Evolutionary conservation across 2,113 vertebrate genomes (phyloP), one percentile per base, ranked within the genome.

Genomic region (Chaenocephalus aceratus): DNA sequence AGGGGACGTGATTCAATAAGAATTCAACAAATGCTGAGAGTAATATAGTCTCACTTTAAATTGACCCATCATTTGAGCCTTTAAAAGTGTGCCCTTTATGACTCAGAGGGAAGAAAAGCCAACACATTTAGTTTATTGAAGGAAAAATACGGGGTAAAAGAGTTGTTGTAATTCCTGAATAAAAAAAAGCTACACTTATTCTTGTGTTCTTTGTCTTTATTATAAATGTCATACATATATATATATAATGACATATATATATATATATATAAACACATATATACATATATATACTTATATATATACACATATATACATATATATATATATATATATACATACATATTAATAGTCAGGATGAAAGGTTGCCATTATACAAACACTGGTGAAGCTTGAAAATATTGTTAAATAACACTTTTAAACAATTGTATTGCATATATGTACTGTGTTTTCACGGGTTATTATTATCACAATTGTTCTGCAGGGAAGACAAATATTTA

Each of bases 11-110:
- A 34, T 60, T 64, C 18, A 68, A 80, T 58, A 77, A 51, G 54
- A 75, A 74, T 73, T 72, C 60, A 84, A 67, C 68, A 89, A 81
- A 82, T 30, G 46, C 15, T 56, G 23, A 54, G n/a, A 61, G 71
- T 75, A 82, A 84, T 66, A 65, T 54, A 62, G 46, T 51, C 48
- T 77, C 41, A 54, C 72, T 80, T 60, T 34, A 72, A 70, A 83
- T 70, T 7, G 3, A 10, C 30, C n/a, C 6, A 18, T 18, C 65
- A 61, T 77, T 69, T 54, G 30, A 76, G 44, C 61, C 68, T 46
- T 67, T 45, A 56, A 72, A 59, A 72, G 44, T 15, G 51, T 67
- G 72, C 60, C 77, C 72, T 71, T 65, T 78, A 56, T 23, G 21
- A 58, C 51, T 75, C 16, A 46, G 58, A 69, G 6, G 11, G 65